Evolutionary conservation across 2,113 vertebrate species (phyloP), one percentile per base, ranked within the genome.

Genomic region (Lepisosteus oculatus): DNA sequence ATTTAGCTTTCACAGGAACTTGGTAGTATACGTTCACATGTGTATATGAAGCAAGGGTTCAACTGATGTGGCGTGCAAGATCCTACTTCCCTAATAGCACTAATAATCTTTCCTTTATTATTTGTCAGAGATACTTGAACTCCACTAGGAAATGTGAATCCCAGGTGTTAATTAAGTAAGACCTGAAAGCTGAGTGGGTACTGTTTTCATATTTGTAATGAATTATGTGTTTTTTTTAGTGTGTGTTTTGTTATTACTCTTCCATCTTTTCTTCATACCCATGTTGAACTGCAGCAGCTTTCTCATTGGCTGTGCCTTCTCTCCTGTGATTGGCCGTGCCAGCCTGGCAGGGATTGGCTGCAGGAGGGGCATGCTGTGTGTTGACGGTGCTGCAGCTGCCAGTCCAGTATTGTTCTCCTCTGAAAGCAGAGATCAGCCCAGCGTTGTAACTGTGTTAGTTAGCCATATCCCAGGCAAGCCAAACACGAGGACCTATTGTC

Each of bases 331-430:
- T 65, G 15, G 62, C 62, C 42, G 62, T 7, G 62, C 13, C 42
- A 42, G 41, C 8, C 62, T 3, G 9, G 29, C 42, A 8, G n/a
- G 3, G 29, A 65, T 65, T 65, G 62, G 62, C 15, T 65, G 62
- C 8, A 3, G 5, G 62, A 8, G 13, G 42, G 2, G 62, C 29
- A 42, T 29, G 42, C 9, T 13, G 42, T 65, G 3, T 29, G 42
- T 65, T 65, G 62, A 59, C 42, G 5, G 9, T 4, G 62, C 17
- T 65, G 62, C 62, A 65, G 62, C 62, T 65, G 62, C 62, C 42
- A 42, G n/a, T 65, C 15, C 62, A 17, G 62, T 42, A 42, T 65
- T 65, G 62, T 65, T 65, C 42, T 65, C 62, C 42, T 6, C 62
- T 65, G 62, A 65, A 65, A 17, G 17, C 62, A 65, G 62, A 41